These are phyloP conservation scores for Falco berigora DNA, from an alignment of 2,797 vertebrate species.

Conservation along the genomic window DNA sequence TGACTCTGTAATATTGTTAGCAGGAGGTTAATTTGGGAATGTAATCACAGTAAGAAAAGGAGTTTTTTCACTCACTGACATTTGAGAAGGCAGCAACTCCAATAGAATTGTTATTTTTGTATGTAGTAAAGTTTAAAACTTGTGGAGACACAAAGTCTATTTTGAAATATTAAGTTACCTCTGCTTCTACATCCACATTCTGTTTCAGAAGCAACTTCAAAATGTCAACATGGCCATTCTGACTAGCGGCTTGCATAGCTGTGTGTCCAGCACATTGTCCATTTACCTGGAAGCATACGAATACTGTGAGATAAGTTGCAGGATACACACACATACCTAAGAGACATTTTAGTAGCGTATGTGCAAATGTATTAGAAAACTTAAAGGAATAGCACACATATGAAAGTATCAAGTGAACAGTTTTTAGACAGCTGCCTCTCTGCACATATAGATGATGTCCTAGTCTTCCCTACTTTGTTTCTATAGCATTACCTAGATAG, in stretches of 20 bases:
- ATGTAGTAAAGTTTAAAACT: not conserved
- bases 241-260: slow-evolving; percentile 98
- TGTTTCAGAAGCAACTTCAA: slow-evolving; percentile 96
- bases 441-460: not conserved
- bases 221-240: slow-evolving; percentile 97
- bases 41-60: not conserved
- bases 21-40: not conserved
- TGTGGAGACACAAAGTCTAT: not conserved
- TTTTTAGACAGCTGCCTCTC: not conserved
- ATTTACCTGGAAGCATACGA: slow-evolving; percentile 80
- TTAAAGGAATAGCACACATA: not conserved
- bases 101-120: not conserved
- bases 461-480: not conserved
- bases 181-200: slow-evolving; percentile 96
- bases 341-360: not conserved
- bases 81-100: not conserved
- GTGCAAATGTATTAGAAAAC: not conserved
- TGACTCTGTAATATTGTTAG: not conserved
- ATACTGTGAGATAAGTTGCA: not conserved
- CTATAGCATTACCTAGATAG: not conserved
- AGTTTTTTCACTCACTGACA: not conserved
- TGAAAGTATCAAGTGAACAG: not conserved
- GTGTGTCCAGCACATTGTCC: slow-evolving; percentile 98
- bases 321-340: not conserved
- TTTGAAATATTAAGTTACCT: slow-evolving; percentile 77